These are phyloP conservation scores for Centrocercus urophasianus DNA, from an alignment of 2,113 vertebrate species.

Conservation along the genomic window DNA sequence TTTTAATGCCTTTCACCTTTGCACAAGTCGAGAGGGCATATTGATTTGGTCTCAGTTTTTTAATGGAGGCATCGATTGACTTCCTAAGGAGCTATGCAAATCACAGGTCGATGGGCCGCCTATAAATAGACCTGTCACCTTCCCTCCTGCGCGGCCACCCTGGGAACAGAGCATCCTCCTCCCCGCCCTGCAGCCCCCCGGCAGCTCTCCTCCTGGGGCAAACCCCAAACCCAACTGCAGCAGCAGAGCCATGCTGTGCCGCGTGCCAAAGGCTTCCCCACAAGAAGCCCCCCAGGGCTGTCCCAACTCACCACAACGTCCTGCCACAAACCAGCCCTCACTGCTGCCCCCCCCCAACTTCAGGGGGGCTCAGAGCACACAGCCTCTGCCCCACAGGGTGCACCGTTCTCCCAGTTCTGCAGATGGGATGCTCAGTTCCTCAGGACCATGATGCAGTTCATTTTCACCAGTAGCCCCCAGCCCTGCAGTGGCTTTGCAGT, in stretches of 20 bases:
- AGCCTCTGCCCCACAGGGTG: background rate
- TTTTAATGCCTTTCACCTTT: slow-evolving; percentile 76
- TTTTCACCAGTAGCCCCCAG: background rate
- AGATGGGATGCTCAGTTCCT: background rate
- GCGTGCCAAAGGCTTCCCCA: background rate
- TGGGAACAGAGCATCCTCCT: slow-evolving; percentile 21
- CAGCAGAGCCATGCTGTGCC: background rate
- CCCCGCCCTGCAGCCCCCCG: background rate
- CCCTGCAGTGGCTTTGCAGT: background rate
- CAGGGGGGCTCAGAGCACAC: background rate
- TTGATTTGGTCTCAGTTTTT: slow-evolving; percentile 86
- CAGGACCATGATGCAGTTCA: accelerated
- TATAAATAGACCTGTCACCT: slow-evolving; percentile 75
- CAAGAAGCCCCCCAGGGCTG: background rate
- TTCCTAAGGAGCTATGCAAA: slow-evolving; percentile 84
- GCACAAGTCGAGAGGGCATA: slow-evolving; percentile 76
- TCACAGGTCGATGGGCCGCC: slow-evolving; percentile 73
- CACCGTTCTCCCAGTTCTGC: background rate
- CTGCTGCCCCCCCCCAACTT: accelerated
- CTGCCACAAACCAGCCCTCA: background rate
- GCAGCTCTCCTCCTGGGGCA: background rate
- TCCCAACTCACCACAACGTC: background rate
- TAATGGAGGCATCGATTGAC: slow-evolving; percentile 85
- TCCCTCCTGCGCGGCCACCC: slow-evolving; percentile 48
- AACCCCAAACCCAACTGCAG: accelerated